phyloP scores from a whole-genome alignment of 2,797 vertebrate genomes.

The Leptatherina wallacei region DNA sequence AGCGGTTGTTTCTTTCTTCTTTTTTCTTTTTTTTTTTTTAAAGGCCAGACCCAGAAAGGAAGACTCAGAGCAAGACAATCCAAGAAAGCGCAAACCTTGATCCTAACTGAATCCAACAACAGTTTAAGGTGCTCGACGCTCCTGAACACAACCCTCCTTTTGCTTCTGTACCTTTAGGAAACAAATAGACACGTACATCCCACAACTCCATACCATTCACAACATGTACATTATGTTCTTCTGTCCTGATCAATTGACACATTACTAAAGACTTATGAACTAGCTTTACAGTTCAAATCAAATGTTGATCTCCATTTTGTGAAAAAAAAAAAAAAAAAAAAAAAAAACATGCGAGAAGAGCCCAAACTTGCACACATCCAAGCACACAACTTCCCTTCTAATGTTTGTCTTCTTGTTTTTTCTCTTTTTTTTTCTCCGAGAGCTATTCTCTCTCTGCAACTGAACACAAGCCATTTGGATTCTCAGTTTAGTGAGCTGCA shows the following conservation, averaged over 20 bases:
- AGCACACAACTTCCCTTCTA: conserved; percentile 41
- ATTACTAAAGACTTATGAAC: conserved; percentile 38
- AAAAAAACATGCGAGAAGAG: conserved; percentile 60
- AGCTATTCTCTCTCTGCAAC: conserved; percentile 32
- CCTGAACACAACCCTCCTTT: conserved; percentile 59
- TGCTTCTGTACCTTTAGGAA: conserved; percentile 66
- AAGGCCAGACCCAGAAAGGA: conserved; percentile 67
- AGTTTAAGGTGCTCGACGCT: conserved; percentile 77
- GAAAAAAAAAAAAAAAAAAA: conserved; percentile 24
- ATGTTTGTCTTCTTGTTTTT: conserved; percentile 9
- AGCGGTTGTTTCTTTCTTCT: conserved; percentile 31
- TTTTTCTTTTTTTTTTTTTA: conserved; percentile 2
- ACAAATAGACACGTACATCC: conserved; percentile 58
- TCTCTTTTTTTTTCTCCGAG: conserved; percentile 4
- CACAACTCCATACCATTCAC: conserved; percentile 39
- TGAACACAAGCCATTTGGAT: conserved; percentile 64
- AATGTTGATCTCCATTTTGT: conserved; percentile 50
- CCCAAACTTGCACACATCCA: conserved; percentile 42
- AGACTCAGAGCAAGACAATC: conserved; percentile 69
- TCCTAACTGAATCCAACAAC: conserved; percentile 59
- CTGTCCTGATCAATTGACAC: conserved; percentile 45
- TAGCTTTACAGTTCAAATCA: conserved; percentile 47
- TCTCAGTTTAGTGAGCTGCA: conserved; percentile 65
- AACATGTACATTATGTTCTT: conserved; percentile 12
- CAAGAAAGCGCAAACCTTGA: conserved; percentile 63